Evolutionary conservation across 2,888 invertebrate genomes (phyloP), one percentile per base, ranked within the genome.

Genomic region (Gastrophysa polygoni): DNA sequence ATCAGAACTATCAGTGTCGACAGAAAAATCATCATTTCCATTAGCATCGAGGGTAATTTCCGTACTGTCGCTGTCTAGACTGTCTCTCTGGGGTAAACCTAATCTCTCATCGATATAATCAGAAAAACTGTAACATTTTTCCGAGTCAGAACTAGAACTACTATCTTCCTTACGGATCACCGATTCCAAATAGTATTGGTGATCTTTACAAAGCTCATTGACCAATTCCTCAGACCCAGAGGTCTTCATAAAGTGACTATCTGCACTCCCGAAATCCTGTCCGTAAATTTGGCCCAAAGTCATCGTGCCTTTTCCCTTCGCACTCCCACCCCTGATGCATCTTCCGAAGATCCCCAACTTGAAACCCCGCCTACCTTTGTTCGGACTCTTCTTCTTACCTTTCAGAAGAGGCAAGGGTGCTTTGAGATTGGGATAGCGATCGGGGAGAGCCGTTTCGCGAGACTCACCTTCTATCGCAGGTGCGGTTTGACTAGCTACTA

Each of bases 401-500:
- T 61, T 16, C 44, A 47, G 57, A 34, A 29, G 7, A 24, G 3
- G 3, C 24, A 24, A 24, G 24, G 24, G 24, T 5, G 3, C 7
- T 24, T 24, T 24, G 3, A 24, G 57, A 43, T 56, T 44, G 34
- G 48, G 44, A 20, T 48, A 61, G 54, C 38, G 43, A 17, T 51
- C 52, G 29, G 38, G 32, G 49, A 58, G 1, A 43, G 38, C 8
- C 7, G 49, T 56, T 59, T 48, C 28, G 59, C 17, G 17, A 11
- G 29, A 63, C 66, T 69, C 66, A 73, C 72, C 73, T 68, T 65
- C 44, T 66, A 63, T 61, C 46, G 29, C 67, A 62, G 67, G 57
- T 54, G 67, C 59, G 70, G 73, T 70, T 73, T 76, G 80, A 81
- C 81, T 81, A 81, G 81, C 81, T 76, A 78, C 79, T 76, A 78